phyloP scores from a whole-genome alignment of 2,113 vertebrate species.

The Hippocampus mohnikei region DNA sequence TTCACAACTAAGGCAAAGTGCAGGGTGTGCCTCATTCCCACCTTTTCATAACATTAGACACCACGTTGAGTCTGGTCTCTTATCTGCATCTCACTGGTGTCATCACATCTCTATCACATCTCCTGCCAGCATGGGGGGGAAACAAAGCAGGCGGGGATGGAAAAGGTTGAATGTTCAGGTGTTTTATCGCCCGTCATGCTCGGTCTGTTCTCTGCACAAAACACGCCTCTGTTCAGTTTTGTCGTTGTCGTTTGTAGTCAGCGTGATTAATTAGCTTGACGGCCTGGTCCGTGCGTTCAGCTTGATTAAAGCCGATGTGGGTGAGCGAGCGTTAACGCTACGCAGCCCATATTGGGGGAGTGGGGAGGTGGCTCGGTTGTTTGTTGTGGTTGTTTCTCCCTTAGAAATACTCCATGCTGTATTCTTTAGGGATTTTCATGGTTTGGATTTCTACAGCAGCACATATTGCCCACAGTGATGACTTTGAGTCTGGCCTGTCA shows the following conservation, averaged over 20 bases:
- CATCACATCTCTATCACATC: constrained; percentile 26
- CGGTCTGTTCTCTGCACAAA: constrained; percentile 16
- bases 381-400: constrained; percentile 8
- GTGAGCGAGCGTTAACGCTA: constrained; percentile 38
- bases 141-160: neutral
- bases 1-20: constrained; percentile 8
- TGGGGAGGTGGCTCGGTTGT: neutral
- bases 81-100: constrained; percentile 16
- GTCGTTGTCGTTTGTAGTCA: constrained; percentile 20
- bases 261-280: constrained; percentile 24
- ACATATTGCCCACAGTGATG: neutral
- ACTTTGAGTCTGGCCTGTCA: neutral
- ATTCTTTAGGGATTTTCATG: neutral
- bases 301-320: constrained; percentile 44
- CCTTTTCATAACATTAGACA: constrained; percentile 28
- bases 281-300: constrained; percentile 24
- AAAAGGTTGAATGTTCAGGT: constrained; percentile 25
- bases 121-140: constrained; percentile 14
- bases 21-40: constrained; percentile 13
- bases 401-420: constrained; percentile 4
- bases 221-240: constrained; percentile 22
- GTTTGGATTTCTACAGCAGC: constrained; percentile 10
- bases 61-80: constrained; percentile 2
- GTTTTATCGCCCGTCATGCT: constrained; percentile 15
- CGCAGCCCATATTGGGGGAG: constrained; percentile 9